Evolutionary conservation across 1,140 invertebrate genomes (phyloP), one percentile per base, ranked within the genome.

Genomic region (Ostrea denselamellosa): DNA sequence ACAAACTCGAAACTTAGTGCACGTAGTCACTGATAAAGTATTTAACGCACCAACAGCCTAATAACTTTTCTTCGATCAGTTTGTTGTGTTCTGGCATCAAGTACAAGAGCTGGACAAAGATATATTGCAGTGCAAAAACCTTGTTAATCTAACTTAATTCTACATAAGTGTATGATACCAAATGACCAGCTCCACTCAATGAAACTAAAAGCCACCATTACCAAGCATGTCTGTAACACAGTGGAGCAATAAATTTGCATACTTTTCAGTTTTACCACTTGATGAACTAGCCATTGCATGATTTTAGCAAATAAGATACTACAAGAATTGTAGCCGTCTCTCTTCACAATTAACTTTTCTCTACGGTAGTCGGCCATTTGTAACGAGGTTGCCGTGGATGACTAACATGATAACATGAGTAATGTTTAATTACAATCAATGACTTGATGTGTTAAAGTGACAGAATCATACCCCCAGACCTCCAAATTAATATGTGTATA

Each of bases 111-210:
- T 34, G 68, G 68, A 34, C 28, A 77, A 77, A 77, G 68, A 77
- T 77, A 25, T 77, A 77, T 77, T 34, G 68, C 68, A 77, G 68
- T 28, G 68, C 68, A 77, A 77, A 77, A 77, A 77, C 68, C 68
- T 34, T 77, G 68, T 77, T 77, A 25, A 77, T 77, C 68, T 77
- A 77, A 77, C 68, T 77, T 77, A 77, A 77, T 77, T 77, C 68
- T 34, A 25, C 68, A 25, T 77, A 77, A 77, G 25, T 77, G 68
- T 34, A 77, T 34, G 68, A 77, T 34, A 28, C 25, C 68, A 77
- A 77, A 25, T 77, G 68, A 77, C 68, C 25, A 77, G 68, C 68
- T 25, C 68, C 28, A 77, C 68, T 77, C 28, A 10, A 77, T 77
- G 68, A 77, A 77, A 25, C 68, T 77, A 77, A 77, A 77, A 77